phyloP scores from a whole-genome alignment of 2,888 invertebrate genomes.

The Geophilus truncorum region DNA sequence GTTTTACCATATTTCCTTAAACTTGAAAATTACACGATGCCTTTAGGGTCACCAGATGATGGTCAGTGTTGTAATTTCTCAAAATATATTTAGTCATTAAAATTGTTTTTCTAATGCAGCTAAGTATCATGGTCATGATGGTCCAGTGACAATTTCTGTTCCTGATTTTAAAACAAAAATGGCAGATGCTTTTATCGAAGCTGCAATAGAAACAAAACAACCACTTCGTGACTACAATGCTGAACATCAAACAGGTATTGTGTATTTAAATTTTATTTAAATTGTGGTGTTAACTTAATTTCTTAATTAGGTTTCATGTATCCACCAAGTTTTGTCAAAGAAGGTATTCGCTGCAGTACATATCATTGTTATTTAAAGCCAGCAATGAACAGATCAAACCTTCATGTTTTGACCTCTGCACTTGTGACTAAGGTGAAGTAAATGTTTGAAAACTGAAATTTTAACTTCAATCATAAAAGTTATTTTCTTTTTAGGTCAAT shows the following conservation, averaged over 20 bases:
- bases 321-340: background rate
- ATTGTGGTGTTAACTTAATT: background rate
- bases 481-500: background rate
- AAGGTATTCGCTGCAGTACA: background rate
- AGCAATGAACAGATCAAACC: background rate
- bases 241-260: background rate
- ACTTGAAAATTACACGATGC: background rate
- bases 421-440: background rate
- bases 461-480: background rate
- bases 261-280: background rate
- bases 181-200: background rate
- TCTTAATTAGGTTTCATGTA: background rate
- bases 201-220: background rate
- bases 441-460: background rate
- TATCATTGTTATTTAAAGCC: background rate
- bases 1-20: conserved; percentile 17
- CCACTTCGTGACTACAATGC: background rate
- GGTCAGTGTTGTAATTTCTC: background rate
- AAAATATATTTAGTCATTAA: background rate
- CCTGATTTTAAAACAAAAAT: background rate
- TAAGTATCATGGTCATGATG: background rate
- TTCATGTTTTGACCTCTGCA: background rate
- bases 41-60: background rate
- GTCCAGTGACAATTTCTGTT: background rate
- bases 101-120: background rate